Base-by-base conservation (phyloP, 1,140 invertebrate species). In the Apis mellifera region DNA sequence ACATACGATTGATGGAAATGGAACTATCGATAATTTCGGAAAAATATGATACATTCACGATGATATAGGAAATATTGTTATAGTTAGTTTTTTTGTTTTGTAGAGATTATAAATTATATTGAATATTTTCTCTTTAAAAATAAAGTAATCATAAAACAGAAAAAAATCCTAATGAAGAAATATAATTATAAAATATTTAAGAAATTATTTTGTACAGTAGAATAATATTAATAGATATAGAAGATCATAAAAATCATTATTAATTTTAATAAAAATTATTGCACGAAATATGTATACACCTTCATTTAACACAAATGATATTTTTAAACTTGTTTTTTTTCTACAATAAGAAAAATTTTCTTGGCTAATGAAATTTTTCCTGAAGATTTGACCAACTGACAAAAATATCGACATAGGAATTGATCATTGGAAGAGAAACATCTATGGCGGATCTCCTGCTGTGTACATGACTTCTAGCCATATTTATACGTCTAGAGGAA, bases 11-110 rank as follows among this genome's bases (percentile, higher is more conserved):
- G 26, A 26, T 26, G 26, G 26, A 26, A 78, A 69, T 52, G 32
- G 42, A 70, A 69, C n/a, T 62, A 57, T 78, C 66, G 76, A 78
- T 78, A 78, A 78, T 78, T 70, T 70, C 76, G 5, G 54, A 52
- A 66, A 78, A 78, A 78, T 69, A 78, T 62, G 66, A 78, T 70
- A 78, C 66, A 70, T 48, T 70, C 42, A 13, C 54, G 81, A 57
- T 85, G 84, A 85, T 85, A 60, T 60, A 85, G 42, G 54, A 57
- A 75, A 68, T 32, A 42, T 26, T 48, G 78, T 68, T 42, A 42
- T 42, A 42, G 5, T 42, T 42, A 42, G 4, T 42, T 42, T 4
- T 42, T 42, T 42, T 42, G 32, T 42, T n/a, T 42, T 42, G 0
- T 42, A 42, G 7, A 42, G 4, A 42, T 42, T 42, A 42, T 7